Evolutionary conservation across 2,797 vertebrate species (phyloP).

Genomic region (Centroberyx gerrardi): DNA sequence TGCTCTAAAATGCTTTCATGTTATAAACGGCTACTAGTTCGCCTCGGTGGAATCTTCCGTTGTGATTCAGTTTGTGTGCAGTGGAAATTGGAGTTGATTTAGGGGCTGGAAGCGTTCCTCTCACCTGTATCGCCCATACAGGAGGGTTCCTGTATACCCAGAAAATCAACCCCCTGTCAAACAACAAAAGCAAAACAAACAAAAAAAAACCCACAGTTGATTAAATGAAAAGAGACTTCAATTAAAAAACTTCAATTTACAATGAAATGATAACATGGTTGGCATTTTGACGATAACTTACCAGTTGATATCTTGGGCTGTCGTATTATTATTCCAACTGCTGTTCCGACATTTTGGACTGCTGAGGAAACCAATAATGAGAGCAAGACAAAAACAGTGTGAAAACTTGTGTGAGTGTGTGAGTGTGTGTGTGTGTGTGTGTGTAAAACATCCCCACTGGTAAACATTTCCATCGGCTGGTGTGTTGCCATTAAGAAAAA

Average conservation of each 20-base stretch:
- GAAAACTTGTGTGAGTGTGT: slow-evolving; percentile 19
- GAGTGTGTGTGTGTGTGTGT: slow-evolving; percentile 3
- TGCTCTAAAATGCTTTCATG: slow-evolving; percentile 25
- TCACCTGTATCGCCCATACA: slow-evolving; percentile 90
- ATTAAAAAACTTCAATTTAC: neutral
- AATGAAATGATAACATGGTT: neutral
- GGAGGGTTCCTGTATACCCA: too few species aligned
- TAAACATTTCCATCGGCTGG: slow-evolving; percentile 34
- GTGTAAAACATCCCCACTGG: slow-evolving; percentile 16
- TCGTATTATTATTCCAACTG: slow-evolving; percentile 39
- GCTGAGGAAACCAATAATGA: slow-evolving; percentile 32
- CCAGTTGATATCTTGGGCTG: slow-evolving; percentile 81
- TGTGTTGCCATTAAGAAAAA: slow-evolving; percentile 41
- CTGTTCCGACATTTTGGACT: slow-evolving; percentile 68
- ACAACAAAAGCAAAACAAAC: slow-evolving; percentile 26
- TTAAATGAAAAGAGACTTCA: neutral
- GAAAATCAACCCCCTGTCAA: slow-evolving; percentile 84
- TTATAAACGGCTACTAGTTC: slow-evolving; percentile 23
- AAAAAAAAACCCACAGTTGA: neutral
- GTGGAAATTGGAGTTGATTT: slow-evolving; percentile 40
- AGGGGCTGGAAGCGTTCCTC: slow-evolving; percentile 12
- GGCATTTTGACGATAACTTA: slow-evolving; percentile 54
- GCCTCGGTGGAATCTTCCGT: slow-evolving; percentile 17
- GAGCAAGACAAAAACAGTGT: slow-evolving; percentile 19
- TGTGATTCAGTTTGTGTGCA: slow-evolving; percentile 7